phyloP scores from a whole-genome alignment of 2,888 invertebrate species.

The Meandrusa payeni region DNA sequence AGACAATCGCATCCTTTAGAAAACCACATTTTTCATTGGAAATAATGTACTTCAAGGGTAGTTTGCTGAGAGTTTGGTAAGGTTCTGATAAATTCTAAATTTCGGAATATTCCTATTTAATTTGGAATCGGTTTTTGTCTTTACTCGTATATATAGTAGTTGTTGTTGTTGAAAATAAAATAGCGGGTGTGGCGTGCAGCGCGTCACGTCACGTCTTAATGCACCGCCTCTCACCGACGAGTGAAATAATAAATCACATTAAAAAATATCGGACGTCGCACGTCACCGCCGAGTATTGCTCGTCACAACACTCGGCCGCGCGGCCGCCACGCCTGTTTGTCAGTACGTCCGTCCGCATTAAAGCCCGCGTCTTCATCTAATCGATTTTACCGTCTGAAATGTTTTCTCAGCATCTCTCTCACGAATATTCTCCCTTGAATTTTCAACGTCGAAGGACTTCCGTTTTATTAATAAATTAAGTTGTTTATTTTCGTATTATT shows the following conservation, averaged over 20 bases:
- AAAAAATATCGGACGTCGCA: conserved; percentile 2
- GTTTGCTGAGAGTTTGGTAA: too few species aligned
- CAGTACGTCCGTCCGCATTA: conserved; percentile 49
- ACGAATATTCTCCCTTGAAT: conserved; percentile 10
- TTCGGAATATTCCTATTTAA: too few species aligned
- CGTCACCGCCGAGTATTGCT: conserved; percentile 19
- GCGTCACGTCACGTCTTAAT: conserved; percentile 10
- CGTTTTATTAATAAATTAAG: conserved; percentile 22
- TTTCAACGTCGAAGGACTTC: conserved; percentile 16
- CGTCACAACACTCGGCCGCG: conserved; percentile 25
- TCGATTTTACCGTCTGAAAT: conserved; percentile 50
- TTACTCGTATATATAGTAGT: too few species aligned
- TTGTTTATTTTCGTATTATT: conserved; percentile 11
- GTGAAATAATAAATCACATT: conserved; percentile 18
- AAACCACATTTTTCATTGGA: too few species aligned
- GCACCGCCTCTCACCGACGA: conserved; percentile 8
- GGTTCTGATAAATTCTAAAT: too few species aligned
- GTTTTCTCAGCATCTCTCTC: conserved; percentile 41
- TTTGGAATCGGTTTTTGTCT: too few species aligned
- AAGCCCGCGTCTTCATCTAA: conserved; percentile 52
- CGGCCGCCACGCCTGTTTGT: conserved; percentile 41
- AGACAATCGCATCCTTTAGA: too few species aligned
- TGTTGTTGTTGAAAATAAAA: too few species aligned
- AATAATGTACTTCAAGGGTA: too few species aligned
- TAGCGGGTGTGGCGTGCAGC: too few species aligned